These are phyloP conservation scores for Catocala fraxini DNA, from an alignment of 2,888 invertebrate genomes.

Conservation along the genomic window DNA sequence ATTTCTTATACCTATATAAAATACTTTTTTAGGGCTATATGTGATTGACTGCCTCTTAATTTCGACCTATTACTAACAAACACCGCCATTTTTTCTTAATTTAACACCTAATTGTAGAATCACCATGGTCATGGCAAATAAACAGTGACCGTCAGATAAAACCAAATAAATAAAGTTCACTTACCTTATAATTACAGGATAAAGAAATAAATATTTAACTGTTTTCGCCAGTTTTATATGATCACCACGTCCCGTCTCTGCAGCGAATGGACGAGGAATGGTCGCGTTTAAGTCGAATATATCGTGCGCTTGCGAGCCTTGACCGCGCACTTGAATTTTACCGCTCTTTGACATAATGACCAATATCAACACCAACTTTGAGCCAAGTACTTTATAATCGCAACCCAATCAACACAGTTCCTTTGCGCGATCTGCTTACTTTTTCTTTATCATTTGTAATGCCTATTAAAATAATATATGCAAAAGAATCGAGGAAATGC, in stretches of 20 bases:
- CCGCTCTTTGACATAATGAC: constrained; percentile 77
- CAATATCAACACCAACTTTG: constrained; percentile 60
- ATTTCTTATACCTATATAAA: too few species aligned
- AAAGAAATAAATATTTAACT: neutral
- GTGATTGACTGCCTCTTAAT: too few species aligned
- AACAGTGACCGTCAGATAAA: too few species aligned
- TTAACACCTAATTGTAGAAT: neutral
- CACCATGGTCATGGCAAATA: too few species aligned
- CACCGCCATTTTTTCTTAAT: neutral
- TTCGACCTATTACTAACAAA: too few species aligned
- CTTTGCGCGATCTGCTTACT: neutral
- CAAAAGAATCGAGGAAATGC: neutral
- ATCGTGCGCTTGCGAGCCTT: constrained; percentile 59
- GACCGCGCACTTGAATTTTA: constrained; percentile 76
- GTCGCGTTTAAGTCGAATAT: constrained; percentile 54
- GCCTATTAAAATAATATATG: neutral
- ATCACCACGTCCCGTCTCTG: constrained; percentile 50
- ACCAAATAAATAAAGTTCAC: constrained; percentile 7
- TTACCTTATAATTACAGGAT: constrained; percentile 18
- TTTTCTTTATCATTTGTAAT: neutral
- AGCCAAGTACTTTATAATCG: neutral
- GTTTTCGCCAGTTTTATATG: constrained; percentile 1
- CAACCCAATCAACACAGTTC: too few species aligned
- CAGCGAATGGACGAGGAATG: constrained; percentile 63
- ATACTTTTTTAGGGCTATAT: too few species aligned